phyloP scores from a whole-genome alignment of 2,113 vertebrate genomes.

The Oryzias melastigma region DNA sequence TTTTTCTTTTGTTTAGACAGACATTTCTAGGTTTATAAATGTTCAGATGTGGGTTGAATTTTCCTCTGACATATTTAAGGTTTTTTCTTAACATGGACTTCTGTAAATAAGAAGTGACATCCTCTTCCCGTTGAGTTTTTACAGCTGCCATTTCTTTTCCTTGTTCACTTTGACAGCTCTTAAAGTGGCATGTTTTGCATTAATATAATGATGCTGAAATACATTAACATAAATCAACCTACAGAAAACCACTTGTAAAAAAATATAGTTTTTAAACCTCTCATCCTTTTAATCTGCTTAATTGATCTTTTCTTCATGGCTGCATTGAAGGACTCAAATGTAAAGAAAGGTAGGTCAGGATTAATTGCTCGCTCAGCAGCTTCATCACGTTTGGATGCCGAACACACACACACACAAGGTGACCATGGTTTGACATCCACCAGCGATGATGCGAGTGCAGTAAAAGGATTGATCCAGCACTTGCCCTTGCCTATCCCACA shows the following conservation, averaged over 20 bases:
- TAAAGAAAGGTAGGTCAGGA: slow-evolving; percentile 2
- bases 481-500: slow-evolving; percentile 47
- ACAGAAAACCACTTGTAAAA: no score
- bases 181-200: no score
- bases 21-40: neutral
- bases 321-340: slow-evolving; percentile 7
- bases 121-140: no score
- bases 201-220: no score
- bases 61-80: no score
- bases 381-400: slow-evolving; percentile 40
- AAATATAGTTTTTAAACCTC: no score
- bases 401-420: slow-evolving; percentile 22
- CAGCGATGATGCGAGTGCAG: slow-evolving; percentile 24
- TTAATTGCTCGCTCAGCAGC: slow-evolving; percentile 36
- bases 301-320: neutral
- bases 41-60: no score
- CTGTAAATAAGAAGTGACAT: no score
- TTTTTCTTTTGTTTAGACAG: neutral
- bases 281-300: neutral
- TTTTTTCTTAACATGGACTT: no score
- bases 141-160: no score
- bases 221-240: no score
- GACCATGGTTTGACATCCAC: slow-evolving; percentile 21
- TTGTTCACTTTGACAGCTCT: no score
- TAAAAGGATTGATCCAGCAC: slow-evolving; percentile 25